Evolutionary conservation across 37 sponge, comb jelly and placozoan genomes (phyloP).

Genomic region (Chondrilla cf. caribensis): DNA sequence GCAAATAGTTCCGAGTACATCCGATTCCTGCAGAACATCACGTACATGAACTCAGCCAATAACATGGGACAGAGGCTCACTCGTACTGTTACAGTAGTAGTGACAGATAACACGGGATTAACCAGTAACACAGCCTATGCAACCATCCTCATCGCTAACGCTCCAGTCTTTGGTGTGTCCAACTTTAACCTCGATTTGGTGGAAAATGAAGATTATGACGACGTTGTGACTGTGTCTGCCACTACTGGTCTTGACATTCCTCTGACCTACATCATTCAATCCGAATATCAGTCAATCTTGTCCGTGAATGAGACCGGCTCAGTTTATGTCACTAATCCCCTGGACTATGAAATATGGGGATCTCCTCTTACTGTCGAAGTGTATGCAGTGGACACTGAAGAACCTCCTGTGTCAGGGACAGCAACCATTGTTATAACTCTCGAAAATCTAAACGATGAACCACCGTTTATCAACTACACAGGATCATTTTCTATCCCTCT

Average conservation of each 20-base stretch:
- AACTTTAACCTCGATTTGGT: constrained; percentile 23
- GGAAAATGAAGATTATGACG: constrained; percentile 17
- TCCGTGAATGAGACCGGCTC: constrained; percentile 32
- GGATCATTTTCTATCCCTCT: constrained; percentile 35
- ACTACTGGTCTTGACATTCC: constrained; percentile 46
- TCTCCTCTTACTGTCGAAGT: constrained; percentile 37
- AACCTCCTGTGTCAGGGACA: constrained; percentile 68
- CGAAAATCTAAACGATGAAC: constrained; percentile 43
- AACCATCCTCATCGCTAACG: constrained; percentile 52
- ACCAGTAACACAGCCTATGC: constrained; percentile 31
- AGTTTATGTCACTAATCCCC: constrained; percentile 31
- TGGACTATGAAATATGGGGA: constrained; percentile 43
- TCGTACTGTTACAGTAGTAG: constrained; percentile 35
- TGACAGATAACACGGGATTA: constrained; percentile 33
- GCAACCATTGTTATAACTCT: constrained; percentile 59
- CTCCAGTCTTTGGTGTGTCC: constrained; percentile 34
- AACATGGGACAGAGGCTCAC: constrained; percentile 29
- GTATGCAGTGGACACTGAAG: constrained; percentile 63
- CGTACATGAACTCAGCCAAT: background rate
- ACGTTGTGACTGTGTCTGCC: constrained; percentile 57
- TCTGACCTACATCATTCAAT: constrained; percentile 18
- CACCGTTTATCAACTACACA: constrained; percentile 27
- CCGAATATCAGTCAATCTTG: background rate
- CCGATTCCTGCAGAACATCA: background rate
- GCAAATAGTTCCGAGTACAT: background rate